Base-by-base conservation (phyloP, 2,113 vertebrate species). In the Catagonus wagneri region DNA sequence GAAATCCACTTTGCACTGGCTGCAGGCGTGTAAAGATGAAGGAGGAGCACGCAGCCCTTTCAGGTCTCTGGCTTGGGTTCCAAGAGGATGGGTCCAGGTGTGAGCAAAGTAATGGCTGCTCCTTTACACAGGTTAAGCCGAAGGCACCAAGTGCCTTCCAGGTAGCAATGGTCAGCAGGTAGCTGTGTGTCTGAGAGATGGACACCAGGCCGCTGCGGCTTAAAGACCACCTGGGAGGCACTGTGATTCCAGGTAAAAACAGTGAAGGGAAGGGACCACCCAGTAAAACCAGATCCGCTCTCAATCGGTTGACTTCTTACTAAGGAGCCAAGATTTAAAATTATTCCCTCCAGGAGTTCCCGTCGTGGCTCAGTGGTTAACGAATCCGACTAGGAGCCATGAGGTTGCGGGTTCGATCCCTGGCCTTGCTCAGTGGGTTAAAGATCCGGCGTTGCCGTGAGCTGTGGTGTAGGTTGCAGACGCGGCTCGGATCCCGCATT, bases 121-220 rank as follows among this genome's bases (percentile, higher is more conserved):
- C 4, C 17, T 66, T 92, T 72, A 75, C 68, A 81, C 10, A 54
- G 60, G 66, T n/a, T 44, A 20, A 58, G n/a, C 50, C 27, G 7
- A 12, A 75, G 69, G 39, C 22, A 0, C 14, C 11, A 34, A 10
- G 34, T 34, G 15, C 16, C 74, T 20, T 17, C 71, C 23, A 36
- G 27, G 29, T 23, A n/a, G 11, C 0, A 0, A 34, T 3, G 36
- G 23, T 32, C 27, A 65, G 8, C 20, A 63, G 20, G 9, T 2
- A 50, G 11, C 13, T 4, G 3, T 65, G 8, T 91, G 68, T 75
- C 61, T 20, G 36, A 17, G 61, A 90, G 63, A 72, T 17, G 44
- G 44, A 58, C 54, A 50, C 27, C 19, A 16, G 9, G 60, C 56
- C 71, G 29, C 36, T 2, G 3, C 23, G 61, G 39, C 74, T 11